phyloP scores from a whole-genome alignment of 2,113 vertebrate species.

The Smithornis capensis region DNA sequence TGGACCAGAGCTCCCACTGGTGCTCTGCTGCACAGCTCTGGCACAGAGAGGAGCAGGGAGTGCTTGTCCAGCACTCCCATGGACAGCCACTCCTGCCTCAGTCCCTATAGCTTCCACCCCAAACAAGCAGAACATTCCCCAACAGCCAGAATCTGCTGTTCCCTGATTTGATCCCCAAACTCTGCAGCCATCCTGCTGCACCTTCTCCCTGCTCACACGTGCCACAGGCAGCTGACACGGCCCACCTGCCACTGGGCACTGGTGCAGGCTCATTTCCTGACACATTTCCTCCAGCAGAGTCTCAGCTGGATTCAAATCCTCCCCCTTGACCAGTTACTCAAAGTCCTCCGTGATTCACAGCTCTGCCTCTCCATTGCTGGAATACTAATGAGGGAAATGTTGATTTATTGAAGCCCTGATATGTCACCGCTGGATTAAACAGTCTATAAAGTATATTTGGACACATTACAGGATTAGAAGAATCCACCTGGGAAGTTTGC shows the following conservation, averaged over 20 bases:
- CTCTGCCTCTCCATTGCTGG: background rate
- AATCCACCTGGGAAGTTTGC: conserved; percentile 2
- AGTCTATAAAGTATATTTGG: conserved; percentile 46
- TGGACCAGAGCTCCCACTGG: background rate
- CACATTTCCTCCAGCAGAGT: background rate
- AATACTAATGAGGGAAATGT: conserved; percentile 26
- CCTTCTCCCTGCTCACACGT: rapidly evolving
- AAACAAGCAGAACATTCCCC: background rate
- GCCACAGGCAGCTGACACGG: background rate
- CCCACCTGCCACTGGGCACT: background rate
- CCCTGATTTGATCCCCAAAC: background rate
- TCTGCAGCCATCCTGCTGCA: rapidly evolving
- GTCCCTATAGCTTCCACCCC: background rate
- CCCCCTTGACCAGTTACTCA: conserved; percentile 12
- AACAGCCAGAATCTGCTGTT: rapidly evolving
- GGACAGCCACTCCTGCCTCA: background rate
- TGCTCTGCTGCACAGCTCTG: background rate
- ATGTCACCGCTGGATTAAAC: conserved; percentile 40
- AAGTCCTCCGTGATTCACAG: background rate
- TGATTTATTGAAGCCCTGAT: conserved; percentile 42
- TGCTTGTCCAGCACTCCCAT: rapidly evolving
- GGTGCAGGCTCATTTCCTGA: background rate
- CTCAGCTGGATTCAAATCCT: background rate
- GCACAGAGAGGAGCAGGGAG: background rate
- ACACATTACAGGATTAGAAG: conserved; percentile 26